Evolutionary conservation across 2,113 vertebrate genomes (phyloP).

Genomic region (Gorsachius goisagi): DNA sequence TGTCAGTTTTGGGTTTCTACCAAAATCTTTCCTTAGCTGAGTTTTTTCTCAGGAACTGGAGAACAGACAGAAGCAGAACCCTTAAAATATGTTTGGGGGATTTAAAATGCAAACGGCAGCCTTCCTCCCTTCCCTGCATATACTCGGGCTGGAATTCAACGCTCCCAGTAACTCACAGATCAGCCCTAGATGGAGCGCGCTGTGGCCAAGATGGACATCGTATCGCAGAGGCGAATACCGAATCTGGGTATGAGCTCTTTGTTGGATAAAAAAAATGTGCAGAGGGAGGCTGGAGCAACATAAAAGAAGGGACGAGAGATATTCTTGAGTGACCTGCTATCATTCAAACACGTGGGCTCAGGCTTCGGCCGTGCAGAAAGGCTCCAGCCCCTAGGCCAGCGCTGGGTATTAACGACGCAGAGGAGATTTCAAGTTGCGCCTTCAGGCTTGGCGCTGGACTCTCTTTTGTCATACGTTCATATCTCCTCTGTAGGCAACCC

Average conservation of each 20-base stretch:
- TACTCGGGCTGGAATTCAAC: background rate
- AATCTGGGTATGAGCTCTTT: background rate
- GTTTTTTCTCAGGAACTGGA: conserved; percentile 58
- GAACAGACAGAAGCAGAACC: conserved; percentile 56
- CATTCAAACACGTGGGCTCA: background rate
- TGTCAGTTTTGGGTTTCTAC: conserved; percentile 66
- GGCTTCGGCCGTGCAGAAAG: background rate
- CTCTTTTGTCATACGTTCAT: background rate
- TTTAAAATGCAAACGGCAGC: conserved; percentile 45
- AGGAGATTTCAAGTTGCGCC: conserved; percentile 8
- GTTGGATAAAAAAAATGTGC: background rate
- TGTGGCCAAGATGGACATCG: background rate
- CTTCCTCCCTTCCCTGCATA: background rate
- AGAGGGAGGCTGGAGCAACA: background rate
- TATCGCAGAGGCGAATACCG: background rate
- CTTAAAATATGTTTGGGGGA: conserved; percentile 44
- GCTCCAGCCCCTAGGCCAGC: background rate
- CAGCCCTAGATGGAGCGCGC: background rate
- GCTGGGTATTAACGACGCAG: background rate
- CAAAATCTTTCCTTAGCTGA: conserved; percentile 64
- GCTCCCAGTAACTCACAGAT: background rate
- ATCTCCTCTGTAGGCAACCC: background rate
- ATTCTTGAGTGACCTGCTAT: background rate
- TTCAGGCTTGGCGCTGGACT: background rate
- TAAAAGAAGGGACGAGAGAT: background rate